phyloP scores from a whole-genome alignment of 2,113 vertebrate genomes.

The Cryptotis parvus region DNA sequence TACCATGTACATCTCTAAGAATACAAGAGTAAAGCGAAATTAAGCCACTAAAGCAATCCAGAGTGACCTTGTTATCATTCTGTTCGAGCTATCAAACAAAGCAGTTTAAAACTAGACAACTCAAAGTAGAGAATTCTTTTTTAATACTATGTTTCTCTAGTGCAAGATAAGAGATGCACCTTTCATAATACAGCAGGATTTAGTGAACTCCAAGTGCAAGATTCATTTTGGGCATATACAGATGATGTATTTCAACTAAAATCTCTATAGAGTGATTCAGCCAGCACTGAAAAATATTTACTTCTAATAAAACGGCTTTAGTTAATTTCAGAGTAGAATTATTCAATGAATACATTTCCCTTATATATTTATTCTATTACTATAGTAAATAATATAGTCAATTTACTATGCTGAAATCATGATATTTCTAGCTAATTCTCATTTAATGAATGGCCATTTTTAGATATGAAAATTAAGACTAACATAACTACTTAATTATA shows the following conservation, averaged over 20 bases:
- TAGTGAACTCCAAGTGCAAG: neutral
- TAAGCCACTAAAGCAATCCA: conserved; percentile 37
- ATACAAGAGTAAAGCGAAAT: conserved; percentile 49
- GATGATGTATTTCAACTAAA: neutral
- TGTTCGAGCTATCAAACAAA: conserved; percentile 55
- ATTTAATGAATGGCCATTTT: conserved; percentile 13
- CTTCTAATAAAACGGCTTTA: conserved; percentile 42
- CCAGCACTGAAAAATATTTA: neutral
- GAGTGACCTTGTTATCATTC: neutral
- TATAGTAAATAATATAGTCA: neutral
- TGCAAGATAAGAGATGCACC: neutral
- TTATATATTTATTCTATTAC: neutral
- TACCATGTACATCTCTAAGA: conserved; percentile 4
- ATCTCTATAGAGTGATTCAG: conserved; percentile 30
- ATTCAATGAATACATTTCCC: neutral
- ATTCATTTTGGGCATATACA: neutral
- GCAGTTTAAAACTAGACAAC: conserved; percentile 53
- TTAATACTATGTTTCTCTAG: conserved; percentile 44
- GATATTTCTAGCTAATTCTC: neutral
- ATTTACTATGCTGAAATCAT: neutral
- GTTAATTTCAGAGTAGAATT: conserved; percentile 18
- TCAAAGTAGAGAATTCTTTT: conserved; percentile 17
- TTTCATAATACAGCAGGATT: conserved; percentile 39
- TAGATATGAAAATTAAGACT: neutral
- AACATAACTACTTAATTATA: neutral